These are phyloP conservation scores for Aspiorhynchus laticeps DNA, from an alignment of 2,113 vertebrate species.

Conservation along the genomic window DNA sequence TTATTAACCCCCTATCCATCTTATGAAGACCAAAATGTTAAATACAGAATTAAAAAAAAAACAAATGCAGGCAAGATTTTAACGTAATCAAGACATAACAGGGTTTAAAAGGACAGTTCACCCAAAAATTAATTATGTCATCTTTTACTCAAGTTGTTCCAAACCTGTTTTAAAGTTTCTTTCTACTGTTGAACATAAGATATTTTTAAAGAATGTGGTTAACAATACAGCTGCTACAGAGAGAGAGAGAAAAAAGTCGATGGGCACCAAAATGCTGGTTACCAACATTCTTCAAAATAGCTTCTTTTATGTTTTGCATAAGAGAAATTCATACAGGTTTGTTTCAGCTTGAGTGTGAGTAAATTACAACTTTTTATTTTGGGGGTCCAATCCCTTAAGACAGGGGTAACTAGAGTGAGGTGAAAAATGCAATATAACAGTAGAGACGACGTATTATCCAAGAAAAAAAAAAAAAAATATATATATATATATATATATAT, in stretches of 20 bases:
- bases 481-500: too few species aligned
- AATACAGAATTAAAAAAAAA: neutral
- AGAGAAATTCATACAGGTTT: too few species aligned
- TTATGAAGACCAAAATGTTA: neutral
- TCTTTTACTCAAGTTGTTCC: neutral
- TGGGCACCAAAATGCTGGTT: neutral
- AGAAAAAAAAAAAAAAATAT: too few species aligned
- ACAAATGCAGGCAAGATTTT: neutral
- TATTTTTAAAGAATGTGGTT: neutral
- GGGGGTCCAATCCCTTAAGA: too few species aligned
- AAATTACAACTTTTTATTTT: too few species aligned
- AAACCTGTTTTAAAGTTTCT: too few species aligned
- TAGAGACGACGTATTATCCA: neutral
- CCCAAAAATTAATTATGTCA: neutral
- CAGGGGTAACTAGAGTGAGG: neutral
- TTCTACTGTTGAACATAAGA: neutral
- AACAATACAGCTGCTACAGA: neutral
- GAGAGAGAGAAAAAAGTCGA: too few species aligned
- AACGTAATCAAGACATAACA: slow-evolving; percentile 40
- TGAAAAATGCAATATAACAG: neutral
- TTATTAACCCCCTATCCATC: neutral
- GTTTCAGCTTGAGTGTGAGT: too few species aligned
- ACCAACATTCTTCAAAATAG: neutral
- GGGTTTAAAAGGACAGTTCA: slow-evolving; percentile 10
- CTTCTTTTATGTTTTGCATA: too few species aligned